Conservation (phyloP, 2,113 vertebrate genomes). For the Acanthochromis polyacanthus region DNA sequence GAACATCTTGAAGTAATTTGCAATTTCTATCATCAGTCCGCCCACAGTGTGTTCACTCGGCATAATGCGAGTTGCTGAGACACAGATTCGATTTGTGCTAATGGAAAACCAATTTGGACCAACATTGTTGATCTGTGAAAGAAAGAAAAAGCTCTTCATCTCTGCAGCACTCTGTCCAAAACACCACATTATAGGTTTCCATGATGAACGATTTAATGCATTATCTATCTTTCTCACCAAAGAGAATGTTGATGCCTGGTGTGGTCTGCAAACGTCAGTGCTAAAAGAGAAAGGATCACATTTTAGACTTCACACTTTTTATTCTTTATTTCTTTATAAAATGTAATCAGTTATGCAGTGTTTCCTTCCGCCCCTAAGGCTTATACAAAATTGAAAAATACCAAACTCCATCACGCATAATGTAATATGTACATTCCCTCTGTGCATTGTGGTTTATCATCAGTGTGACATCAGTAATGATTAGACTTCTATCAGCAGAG, state of each 20-base stretch:
- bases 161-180: constrained; percentile 5
- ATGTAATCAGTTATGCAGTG: not conserved
- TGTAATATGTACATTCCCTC: not conserved
- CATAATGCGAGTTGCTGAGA: constrained; percentile 15
- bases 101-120: constrained; percentile 38
- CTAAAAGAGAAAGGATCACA: constrained; percentile 27
- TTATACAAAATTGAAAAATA: constrained; percentile 37
- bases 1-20: constrained; percentile 9
- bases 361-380: not conserved
- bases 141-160: constrained; percentile 16
- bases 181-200: constrained; percentile 15
- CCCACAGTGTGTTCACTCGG: constrained; percentile 6
- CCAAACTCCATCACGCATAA: not conserved
- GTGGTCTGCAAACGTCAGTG: constrained; percentile 26
- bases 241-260: constrained; percentile 21
- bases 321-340: not conserved
- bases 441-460: not conserved
- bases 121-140: constrained; percentile 24
- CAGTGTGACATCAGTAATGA: constrained; percentile 6
- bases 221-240: constrained; percentile 50
- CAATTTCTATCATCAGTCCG: not conserved
- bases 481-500: not conserved
- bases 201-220: constrained; percentile 31
- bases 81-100: constrained; percentile 40
- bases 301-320: not conserved